Conservation (phyloP, 2,797 vertebrate species). For the Ciconia nigra region DNA sequence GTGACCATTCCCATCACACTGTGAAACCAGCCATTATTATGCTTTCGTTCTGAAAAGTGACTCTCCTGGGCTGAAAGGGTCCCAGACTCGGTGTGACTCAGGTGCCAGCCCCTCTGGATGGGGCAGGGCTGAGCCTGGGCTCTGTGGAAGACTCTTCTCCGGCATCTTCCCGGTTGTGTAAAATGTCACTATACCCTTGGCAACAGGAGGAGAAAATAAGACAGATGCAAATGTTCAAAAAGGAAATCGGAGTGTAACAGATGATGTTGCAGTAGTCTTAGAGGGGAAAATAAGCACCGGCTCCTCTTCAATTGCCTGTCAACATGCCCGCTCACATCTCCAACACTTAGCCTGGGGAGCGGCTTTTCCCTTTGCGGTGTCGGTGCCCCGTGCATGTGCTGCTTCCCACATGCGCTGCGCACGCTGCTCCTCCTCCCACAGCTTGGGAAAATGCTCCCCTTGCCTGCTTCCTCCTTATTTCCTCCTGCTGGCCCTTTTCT, state of each 20-base stretch:
- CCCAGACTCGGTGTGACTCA: too few relatives aligned
- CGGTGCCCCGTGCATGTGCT: not conserved
- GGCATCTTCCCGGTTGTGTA: not conserved
- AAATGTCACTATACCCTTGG: not conserved
- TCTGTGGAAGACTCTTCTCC: not conserved
- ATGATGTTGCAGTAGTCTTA: not conserved
- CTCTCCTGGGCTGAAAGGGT: not conserved
- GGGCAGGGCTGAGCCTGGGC: not conserved
- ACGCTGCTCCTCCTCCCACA: not conserved
- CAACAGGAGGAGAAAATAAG: not conserved
- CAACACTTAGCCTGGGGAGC: not conserved
- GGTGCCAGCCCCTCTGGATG: not conserved
- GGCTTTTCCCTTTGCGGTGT: not conserved
- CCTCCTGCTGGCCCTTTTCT: not conserved
- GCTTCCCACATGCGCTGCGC: not conserved
- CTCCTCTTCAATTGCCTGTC: conserved; percentile 12
- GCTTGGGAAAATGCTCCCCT: not conserved
- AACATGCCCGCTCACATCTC: not conserved
- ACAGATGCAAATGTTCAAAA: not conserved
- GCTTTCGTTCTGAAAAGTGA: not conserved
- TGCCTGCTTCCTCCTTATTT: not conserved
- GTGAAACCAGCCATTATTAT: not conserved
- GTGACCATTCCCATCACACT: not conserved
- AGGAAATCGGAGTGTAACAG: not conserved
- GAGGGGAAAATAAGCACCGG: not conserved